Evolutionary conservation across 2,888 invertebrate species (phyloP).

Genomic region (Ferrisia virgata): DNA sequence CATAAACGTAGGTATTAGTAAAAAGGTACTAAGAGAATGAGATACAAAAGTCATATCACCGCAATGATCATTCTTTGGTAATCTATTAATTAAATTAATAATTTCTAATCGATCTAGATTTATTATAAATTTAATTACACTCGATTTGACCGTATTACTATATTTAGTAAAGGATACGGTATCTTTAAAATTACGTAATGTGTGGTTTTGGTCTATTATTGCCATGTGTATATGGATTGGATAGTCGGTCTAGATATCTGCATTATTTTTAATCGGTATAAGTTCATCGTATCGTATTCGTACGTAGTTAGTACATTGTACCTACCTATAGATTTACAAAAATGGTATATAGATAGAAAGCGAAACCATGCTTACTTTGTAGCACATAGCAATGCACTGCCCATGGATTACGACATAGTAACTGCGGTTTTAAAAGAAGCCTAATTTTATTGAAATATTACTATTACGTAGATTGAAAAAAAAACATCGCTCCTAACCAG

Average conservation of each 20-base stretch:
- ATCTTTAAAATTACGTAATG: background rate
- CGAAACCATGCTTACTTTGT: no score
- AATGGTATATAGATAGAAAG: conserved; percentile 12
- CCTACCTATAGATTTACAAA: no score
- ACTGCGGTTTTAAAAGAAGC: no score
- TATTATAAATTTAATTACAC: background rate
- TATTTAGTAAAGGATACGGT: background rate
- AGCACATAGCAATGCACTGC: no score
- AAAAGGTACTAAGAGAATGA: background rate
- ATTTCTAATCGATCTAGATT: conserved; percentile 4
- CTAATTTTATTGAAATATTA: no score
- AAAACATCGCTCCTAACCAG: no score
- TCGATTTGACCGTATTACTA: conserved; percentile 5
- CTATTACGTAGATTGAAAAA: background rate
- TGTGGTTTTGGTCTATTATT: background rate
- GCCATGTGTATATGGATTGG: no score
- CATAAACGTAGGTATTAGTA: background rate
- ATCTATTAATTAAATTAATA: conserved; percentile 8
- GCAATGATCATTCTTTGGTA: no score
- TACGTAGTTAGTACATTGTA: background rate
- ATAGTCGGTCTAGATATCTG: background rate
- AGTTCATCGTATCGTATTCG: background rate
- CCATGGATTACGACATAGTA: background rate
- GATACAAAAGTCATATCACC: no score
- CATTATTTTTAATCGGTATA: background rate